These are phyloP conservation scores for Standfussiana lucernea DNA, from an alignment of 2,888 invertebrate genomes.

Conservation along the genomic window DNA sequence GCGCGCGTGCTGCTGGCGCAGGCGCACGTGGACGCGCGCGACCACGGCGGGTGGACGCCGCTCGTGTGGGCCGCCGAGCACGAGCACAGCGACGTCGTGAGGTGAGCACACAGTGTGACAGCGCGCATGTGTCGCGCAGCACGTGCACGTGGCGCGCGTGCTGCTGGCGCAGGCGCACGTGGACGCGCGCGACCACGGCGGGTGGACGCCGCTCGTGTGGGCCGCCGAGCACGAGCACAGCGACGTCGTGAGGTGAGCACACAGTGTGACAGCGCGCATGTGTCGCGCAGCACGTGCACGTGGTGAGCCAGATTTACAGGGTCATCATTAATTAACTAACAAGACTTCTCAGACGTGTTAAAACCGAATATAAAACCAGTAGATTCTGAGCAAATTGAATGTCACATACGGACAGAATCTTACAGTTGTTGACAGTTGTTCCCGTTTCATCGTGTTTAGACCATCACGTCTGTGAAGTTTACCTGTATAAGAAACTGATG, in stretches of 20 bases:
- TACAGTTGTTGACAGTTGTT: too few species aligned
- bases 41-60: too few species aligned
- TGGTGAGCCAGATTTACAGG: not conserved
- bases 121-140: too few species aligned
- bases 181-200: not conserved
- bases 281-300: too few species aligned
- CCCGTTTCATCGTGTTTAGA: not conserved
- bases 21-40: too few species aligned
- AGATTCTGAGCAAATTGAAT: not conserved
- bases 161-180: not conserved
- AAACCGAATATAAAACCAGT: not conserved
- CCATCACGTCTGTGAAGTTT: not conserved
- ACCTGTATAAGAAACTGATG: too few species aligned
- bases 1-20: too few species aligned
- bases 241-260: slow-evolving; percentile 68
- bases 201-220: slow-evolving; percentile 1
- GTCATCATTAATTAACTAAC: not conserved
- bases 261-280: too few species aligned
- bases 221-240: not conserved
- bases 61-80: too few species aligned
- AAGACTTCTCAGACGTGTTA: not conserved
- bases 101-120: too few species aligned
- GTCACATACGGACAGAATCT: too few species aligned
- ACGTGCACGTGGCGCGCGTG: not conserved
- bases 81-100: too few species aligned